Conservation (phyloP, 1,140 invertebrate genomes). For the Oedothorax gibbosus region DNA sequence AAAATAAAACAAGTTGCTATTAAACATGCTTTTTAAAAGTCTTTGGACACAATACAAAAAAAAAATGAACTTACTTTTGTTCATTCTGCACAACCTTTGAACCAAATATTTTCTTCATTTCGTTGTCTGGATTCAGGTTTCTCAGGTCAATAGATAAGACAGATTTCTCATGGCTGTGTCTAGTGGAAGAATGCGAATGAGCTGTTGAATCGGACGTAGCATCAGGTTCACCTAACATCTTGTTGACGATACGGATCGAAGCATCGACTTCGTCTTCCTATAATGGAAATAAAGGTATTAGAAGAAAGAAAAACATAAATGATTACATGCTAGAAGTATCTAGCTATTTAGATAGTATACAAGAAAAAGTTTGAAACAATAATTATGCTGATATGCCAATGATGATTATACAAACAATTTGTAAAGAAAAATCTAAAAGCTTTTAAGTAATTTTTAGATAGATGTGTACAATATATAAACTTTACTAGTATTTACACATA, state of each 20-base stretch:
- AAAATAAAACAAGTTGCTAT: too few species aligned
- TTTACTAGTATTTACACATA: too few species aligned
- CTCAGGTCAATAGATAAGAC: conserved; percentile 77
- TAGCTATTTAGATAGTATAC: neutral
- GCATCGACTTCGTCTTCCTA: conserved; percentile 80
- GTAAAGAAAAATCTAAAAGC: too few species aligned
- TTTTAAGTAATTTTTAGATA: too few species aligned
- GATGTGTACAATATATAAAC: too few species aligned
- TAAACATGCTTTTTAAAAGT: too few species aligned
- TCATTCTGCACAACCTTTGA: conserved; percentile 80
- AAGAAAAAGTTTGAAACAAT: too few species aligned
- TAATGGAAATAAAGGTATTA: conserved; percentile 14
- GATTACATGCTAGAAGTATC: neutral
- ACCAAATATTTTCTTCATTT: conserved; percentile 87
- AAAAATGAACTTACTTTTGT: conserved; percentile 70
- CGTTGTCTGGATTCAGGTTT: conserved; percentile 84
- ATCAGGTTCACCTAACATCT: conserved; percentile 75
- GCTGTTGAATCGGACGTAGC: conserved; percentile 19
- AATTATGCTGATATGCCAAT: too few species aligned
- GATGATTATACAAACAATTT: too few species aligned
- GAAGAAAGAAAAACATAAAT: neutral
- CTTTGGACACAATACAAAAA: neutral
- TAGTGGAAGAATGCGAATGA: conserved; percentile 1
- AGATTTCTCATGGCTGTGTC: conserved; percentile 66
- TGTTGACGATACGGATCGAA: conserved; percentile 79